Conservation (phyloP, 2,113 vertebrate genomes). For the Pangasianodon hypophthalmus region DNA sequence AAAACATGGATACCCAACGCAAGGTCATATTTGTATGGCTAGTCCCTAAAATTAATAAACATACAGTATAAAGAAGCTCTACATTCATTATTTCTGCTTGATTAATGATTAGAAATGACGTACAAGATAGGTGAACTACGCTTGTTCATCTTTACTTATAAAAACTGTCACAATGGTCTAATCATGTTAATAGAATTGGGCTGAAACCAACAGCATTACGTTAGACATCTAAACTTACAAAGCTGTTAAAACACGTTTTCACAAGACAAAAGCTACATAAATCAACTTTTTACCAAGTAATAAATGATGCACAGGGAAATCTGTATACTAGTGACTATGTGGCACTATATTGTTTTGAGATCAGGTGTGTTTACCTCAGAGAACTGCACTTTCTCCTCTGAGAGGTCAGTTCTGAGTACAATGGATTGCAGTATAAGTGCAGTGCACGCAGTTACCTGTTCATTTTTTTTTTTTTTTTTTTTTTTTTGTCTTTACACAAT, state of each 20-base stretch:
- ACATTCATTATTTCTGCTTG: neutral
- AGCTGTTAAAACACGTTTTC: too few relatives aligned
- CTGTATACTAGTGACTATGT: neutral
- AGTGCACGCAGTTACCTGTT: neutral
- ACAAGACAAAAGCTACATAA: neutral
- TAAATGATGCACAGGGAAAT: neutral
- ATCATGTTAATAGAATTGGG: too few relatives aligned
- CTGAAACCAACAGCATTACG: neutral
- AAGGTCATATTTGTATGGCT: neutral
- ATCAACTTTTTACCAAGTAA: neutral
- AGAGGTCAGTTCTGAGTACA: neutral
- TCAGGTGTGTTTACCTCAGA: neutral
- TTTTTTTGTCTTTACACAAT: too few relatives aligned
- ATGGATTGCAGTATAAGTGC: neutral
- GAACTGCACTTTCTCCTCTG: neutral
- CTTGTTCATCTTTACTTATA: neutral
- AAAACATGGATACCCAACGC: neutral
- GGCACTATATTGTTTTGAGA: neutral
- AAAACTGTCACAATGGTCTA: neutral
- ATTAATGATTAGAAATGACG: neutral
- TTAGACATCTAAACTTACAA: neutral
- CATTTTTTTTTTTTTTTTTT: too few relatives aligned
- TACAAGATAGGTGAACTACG: neutral
- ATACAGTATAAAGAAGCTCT: neutral
- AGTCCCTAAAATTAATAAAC: neutral